Base-by-base conservation (phyloP, 2,113 vertebrate species). In the Tapirus terrestris region DNA sequence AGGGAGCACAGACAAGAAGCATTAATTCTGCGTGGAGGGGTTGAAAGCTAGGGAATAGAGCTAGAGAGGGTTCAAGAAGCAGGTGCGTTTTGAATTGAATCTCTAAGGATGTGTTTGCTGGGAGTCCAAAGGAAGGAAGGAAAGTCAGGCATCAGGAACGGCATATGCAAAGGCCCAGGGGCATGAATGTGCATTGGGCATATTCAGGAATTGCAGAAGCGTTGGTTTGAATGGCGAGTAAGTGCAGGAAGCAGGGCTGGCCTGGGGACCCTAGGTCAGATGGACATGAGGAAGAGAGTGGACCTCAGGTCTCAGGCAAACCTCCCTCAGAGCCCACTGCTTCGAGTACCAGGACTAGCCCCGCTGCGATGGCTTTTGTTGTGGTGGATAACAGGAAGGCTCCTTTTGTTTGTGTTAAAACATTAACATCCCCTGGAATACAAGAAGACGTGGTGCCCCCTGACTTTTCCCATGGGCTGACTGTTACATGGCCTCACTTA, bases 201-300 rank as follows among this genome's bases (percentile, higher is more conserved):
- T 25, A 18, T 25, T 85, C 4, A 7, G 23, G 6, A 73, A 70
- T 20, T 11, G 27, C 36, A 70, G 27, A 80, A 27, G 13, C 8
- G 3, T 33, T 11, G 25, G 14, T 86, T 31, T 36, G 61, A n/a
- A 16, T 27, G 53, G 21, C 77, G 16, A n/a, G 33, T 31, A 21
- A 53, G 33, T 45, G 29, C 53, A 6, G 18, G 13, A 89, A 43
- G 73, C 39, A 23, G 60, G 23, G 43, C 36, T 82, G 75, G 39
- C 45, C 48, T 3, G 20, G 61, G 13, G 12, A 39, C 39, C 39
- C 58, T 14, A 1, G 8, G 36, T 56, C 61, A 60, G 58, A 39
- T 2, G 20, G 21, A 33, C 2, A 0, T 8, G 25, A 73, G 27
- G 10, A 3, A 25, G 39, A 39, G 33, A 8, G 20, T 23, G 39